Evolutionary conservation across 2,113 vertebrate genomes (phyloP).

Genomic region (Brachyhypopomus gauderio): DNA sequence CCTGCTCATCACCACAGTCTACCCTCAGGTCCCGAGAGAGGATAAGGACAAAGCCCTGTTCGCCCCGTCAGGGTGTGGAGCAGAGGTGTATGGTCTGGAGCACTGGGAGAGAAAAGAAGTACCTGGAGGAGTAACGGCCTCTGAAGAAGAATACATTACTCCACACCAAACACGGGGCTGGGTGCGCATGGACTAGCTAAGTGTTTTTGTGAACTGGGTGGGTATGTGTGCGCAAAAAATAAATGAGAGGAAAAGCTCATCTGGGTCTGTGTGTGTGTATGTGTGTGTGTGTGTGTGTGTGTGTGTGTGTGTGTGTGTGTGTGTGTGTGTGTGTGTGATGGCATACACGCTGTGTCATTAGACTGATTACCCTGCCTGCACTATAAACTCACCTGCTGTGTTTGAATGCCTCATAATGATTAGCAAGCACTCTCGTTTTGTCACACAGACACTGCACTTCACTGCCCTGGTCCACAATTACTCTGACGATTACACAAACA

Average conservation of each 20-base stretch:
- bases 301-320: constrained; percentile 23
- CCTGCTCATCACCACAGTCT: too few relatives aligned
- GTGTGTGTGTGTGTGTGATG: too few relatives aligned
- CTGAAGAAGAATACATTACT: too few relatives aligned
- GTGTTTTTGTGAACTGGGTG: not conserved
- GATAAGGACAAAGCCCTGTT: too few relatives aligned
- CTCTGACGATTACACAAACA: constrained; percentile 4
- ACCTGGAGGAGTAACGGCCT: too few relatives aligned
- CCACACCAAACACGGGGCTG: too few relatives aligned
- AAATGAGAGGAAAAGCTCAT: not conserved
- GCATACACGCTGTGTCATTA: constrained; percentile 16
- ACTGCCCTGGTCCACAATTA: not conserved
- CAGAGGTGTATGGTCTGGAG: too few relatives aligned
- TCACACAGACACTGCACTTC: not conserved
- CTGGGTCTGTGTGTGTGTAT: constrained; percentile 1
- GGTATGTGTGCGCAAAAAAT: constrained; percentile 33
- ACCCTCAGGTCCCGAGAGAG: too few relatives aligned
- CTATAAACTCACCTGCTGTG: constrained; percentile 36
- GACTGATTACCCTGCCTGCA: constrained; percentile 22
- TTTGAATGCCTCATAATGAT: constrained; percentile 29
- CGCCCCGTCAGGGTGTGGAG: too few relatives aligned
- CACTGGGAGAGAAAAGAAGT: too few relatives aligned
- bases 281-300: not conserved
- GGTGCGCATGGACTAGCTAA: not conserved
- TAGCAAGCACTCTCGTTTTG: not conserved